Evolutionary conservation across 2,113 vertebrate genomes (phyloP).

Genomic region (Lycaon pictus): DNA sequence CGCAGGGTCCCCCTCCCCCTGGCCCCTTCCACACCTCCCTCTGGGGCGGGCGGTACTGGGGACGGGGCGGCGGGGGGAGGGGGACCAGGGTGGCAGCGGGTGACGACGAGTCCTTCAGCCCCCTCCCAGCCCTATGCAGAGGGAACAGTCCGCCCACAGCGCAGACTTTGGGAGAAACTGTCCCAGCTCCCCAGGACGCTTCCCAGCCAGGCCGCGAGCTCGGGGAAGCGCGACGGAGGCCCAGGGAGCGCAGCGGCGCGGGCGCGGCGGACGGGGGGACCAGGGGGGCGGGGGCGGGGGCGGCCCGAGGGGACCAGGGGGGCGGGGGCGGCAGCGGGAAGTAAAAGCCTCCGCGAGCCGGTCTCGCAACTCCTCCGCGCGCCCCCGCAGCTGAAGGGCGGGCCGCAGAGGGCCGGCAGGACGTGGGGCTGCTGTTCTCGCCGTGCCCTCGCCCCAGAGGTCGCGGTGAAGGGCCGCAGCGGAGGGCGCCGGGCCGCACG

Average conservation of each 20-base stretch:
- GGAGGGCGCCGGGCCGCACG: conserved; percentile 88
- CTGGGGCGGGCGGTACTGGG: neutral
- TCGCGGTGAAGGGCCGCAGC: conserved; percentile 92
- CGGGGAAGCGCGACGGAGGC: neutral
- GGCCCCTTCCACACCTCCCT: neutral
- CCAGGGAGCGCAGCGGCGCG: rapidly evolving
- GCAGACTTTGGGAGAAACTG: neutral
- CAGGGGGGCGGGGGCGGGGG: too few species aligned
- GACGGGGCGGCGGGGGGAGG: neutral
- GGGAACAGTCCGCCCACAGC: neutral
- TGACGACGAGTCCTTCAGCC: neutral
- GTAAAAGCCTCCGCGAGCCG: neutral
- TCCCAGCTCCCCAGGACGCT: neutral
- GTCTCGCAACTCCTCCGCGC: neutral
- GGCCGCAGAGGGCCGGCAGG: conserved; percentile 92
- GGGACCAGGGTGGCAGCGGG: neutral
- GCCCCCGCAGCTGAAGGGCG: conserved; percentile 94
- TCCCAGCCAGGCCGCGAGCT: neutral
- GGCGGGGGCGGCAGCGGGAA: neutral
- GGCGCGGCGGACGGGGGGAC: too few species aligned
- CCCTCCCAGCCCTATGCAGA: neutral
- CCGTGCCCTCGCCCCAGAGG: conserved; percentile 98
- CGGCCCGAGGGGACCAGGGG: too few species aligned
- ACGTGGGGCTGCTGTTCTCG: conserved; percentile 90
- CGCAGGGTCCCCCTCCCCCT: neutral